phyloP scores from a whole-genome alignment of 2,888 invertebrate species.

The Phania funesta region DNA sequence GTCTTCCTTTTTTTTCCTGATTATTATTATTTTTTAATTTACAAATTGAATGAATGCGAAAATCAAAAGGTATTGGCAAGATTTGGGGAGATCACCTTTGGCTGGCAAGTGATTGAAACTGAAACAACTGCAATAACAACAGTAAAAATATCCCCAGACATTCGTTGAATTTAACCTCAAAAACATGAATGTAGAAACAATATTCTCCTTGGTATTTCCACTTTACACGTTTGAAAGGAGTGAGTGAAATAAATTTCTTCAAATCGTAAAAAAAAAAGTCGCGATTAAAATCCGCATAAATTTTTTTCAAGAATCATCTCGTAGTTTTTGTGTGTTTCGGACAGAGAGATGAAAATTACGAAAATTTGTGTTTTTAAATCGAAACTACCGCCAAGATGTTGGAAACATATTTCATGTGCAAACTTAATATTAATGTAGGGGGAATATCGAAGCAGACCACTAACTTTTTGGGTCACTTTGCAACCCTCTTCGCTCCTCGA shows the following conservation, averaged over 20 bases:
- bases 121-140: constrained; percentile 8
- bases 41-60: constrained; percentile 23
- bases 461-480: too few relatives aligned
- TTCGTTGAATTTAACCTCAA: constrained; percentile 24
- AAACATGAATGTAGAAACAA: constrained; percentile 10
- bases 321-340: too few relatives aligned
- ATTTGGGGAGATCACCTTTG: constrained; percentile 31
- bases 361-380: too few relatives aligned
- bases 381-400: too few relatives aligned
- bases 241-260: background rate
- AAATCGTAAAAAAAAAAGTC: too few relatives aligned
- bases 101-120: constrained; percentile 48
- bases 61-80: background rate
- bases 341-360: too few relatives aligned
- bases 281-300: too few relatives aligned
- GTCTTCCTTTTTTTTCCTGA: background rate
- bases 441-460: too few relatives aligned
- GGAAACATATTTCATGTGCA: too few relatives aligned
- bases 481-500: too few relatives aligned
- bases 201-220: background rate
- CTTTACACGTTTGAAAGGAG: background rate
- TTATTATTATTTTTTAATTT: background rate
- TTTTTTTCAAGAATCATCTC: too few relatives aligned
- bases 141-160: constrained; percentile 41
- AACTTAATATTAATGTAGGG: too few relatives aligned